These are phyloP conservation scores for Cataglyphis hispanica DNA, from an alignment of 1,140 invertebrate genomes.

Conservation along the genomic window DNA sequence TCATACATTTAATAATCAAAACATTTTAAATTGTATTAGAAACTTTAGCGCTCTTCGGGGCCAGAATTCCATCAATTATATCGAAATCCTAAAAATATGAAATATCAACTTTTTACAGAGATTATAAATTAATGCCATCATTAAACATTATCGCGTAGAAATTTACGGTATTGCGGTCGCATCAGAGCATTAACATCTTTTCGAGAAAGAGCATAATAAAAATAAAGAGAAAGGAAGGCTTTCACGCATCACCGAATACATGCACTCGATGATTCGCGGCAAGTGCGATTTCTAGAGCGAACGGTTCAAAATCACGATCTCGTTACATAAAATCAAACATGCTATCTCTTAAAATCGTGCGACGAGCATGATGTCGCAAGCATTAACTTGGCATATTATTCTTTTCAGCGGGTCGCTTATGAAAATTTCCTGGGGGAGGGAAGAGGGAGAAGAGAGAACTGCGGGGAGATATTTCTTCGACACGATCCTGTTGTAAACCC, in stretches of 20 bases:
- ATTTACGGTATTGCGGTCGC: background rate
- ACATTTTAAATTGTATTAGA: background rate
- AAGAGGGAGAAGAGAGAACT: background rate
- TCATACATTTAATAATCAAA: background rate
- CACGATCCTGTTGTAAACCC: background rate
- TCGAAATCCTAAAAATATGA: background rate
- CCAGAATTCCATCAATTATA: background rate
- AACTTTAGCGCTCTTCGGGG: background rate
- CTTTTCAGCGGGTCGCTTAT: background rate
- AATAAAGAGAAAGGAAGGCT: conserved; percentile 26
- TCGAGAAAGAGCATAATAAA: background rate
- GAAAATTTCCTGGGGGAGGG: background rate
- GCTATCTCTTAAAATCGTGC: background rate
- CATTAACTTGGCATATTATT: background rate
- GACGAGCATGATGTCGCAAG: background rate
- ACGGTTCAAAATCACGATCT: background rate
- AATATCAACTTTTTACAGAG: background rate
- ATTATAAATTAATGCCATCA: background rate
- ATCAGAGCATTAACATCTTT: background rate
- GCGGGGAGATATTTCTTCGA: background rate
- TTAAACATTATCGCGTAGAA: conserved; percentile 3
- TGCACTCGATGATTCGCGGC: conserved; percentile 20
- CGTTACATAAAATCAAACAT: conserved; percentile 6
- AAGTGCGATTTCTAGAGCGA: conserved; percentile 40
- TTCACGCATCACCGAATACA: conserved; percentile 21